phyloP scores from a whole-genome alignment of 2,113 vertebrate species.

The Protomyctophum bolini region DNA sequence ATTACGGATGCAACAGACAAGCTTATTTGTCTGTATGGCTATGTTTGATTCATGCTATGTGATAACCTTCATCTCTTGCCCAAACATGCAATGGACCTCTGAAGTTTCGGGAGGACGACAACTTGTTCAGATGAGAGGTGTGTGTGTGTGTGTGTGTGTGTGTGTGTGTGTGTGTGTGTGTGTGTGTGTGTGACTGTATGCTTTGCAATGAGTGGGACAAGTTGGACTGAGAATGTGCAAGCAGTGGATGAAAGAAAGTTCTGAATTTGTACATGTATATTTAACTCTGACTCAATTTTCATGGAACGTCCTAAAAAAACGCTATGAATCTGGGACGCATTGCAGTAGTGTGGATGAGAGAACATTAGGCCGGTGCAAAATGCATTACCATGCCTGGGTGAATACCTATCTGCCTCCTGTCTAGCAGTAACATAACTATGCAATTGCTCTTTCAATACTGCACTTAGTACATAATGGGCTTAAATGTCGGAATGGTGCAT shows the following conservation, averaged over 20 bases:
- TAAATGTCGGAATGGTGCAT: not conserved
- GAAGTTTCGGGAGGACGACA: not conserved
- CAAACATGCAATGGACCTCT: conserved; percentile 4
- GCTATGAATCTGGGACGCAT: not conserved
- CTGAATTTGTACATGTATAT: not conserved
- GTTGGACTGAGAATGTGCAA: too few relatives aligned
- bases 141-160: too few relatives aligned
- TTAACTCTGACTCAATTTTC: not conserved
- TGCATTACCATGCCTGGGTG: conserved; percentile 29
- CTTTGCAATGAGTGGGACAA: too few relatives aligned
- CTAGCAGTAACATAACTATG: conserved; percentile 19
- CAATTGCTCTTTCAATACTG: conserved; percentile 13
- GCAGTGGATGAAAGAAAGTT: too few relatives aligned
- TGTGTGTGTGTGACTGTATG: too few relatives aligned
- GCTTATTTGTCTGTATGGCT: conserved; percentile 33
- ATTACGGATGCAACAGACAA: conserved; percentile 30
- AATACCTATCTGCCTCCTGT: conserved; percentile 14
- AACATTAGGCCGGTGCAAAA: conserved; percentile 12
- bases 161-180: too few relatives aligned
- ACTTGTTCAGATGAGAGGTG: too few relatives aligned
- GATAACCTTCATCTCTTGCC: conserved; percentile 41
- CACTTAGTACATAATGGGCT: conserved; percentile 14
- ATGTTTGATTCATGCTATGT: conserved; percentile 40
- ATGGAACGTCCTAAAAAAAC: conserved; percentile 5
- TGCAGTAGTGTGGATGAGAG: not conserved